Evolutionary conservation across 2,113 vertebrate species (phyloP).

Genomic region (Notiomystis cincta): DNA sequence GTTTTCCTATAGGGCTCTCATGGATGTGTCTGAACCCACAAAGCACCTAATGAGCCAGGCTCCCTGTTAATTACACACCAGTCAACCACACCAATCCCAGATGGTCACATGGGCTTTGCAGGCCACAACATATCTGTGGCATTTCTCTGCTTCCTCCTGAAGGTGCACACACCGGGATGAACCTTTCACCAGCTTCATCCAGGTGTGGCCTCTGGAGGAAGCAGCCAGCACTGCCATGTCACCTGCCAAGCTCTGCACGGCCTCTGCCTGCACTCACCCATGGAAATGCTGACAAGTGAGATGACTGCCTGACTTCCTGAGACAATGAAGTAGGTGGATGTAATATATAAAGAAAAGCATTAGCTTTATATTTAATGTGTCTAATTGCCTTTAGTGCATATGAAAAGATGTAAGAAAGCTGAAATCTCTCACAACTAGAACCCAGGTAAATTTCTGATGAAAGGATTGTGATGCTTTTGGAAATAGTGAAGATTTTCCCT

Average conservation of each 20-base stretch:
- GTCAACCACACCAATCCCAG: not conserved
- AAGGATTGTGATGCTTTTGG: not conserved
- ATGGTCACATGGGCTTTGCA: not conserved
- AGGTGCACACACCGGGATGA: not conserved
- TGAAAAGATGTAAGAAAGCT: not conserved
- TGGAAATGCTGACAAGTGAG: not conserved
- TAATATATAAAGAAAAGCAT: not conserved
- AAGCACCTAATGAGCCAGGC: not conserved
- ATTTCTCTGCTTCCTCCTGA: not conserved
- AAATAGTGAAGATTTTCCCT: not conserved
- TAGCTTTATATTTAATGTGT: not conserved
- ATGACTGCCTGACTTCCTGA: not conserved
- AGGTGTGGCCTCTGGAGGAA: not conserved
- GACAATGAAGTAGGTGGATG: not conserved
- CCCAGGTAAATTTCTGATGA: not conserved
- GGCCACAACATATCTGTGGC: not conserved
- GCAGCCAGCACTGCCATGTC: not conserved
- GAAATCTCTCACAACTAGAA: not conserved
- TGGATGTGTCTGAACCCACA: conserved; percentile 11
- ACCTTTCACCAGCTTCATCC: not conserved
- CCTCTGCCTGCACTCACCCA: not conserved
- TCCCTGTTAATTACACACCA: conserved; percentile 1
- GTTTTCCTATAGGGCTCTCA: conserved; percentile 41
- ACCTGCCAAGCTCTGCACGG: not conserved
- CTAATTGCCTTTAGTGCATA: not conserved